Evolutionary conservation across 2,113 vertebrate species (phyloP), one percentile per base, ranked within the genome.

Genomic region (Prochilodus magdalenae): DNA sequence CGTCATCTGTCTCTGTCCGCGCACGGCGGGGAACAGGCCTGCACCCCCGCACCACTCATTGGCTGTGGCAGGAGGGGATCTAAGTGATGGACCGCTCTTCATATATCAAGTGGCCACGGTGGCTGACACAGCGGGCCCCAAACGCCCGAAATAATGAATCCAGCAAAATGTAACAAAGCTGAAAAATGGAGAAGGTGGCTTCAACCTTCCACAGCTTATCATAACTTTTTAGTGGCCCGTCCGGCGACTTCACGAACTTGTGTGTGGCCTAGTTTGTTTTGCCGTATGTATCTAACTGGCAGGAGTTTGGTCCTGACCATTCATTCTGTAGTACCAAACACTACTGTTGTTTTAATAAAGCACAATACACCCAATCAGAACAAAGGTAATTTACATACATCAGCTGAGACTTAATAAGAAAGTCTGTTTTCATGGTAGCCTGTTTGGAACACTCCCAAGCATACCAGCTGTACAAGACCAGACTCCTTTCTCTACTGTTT

Each of bases 1-100:
- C 86, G 88, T 89, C 88, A 94, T 94, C 91, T 86, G 92, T 94
- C 94, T 93, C 89, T 93, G 93, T 94, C 92, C 89, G 88, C 75
- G 27, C 86, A 80, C 90, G 89, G 90, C 89, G 84, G 90, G 91
- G 91, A 89, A 90, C 72, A 49, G 53, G 53, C 60, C 77, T 8
- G 73, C 36, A n/a, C 40, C n/a, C 49, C 90, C 87, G 87, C 89
- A 89, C 51, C 75, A 87, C 90, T 90, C 89, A 90, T 92, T 89
- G 89, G 87, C 88, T 87, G 86, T 91, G 90, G 89, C 83, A 89
- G 87, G 90, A 90, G 90, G 87, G 91, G 91, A 91, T 93, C 87
- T 91, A 90, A 90, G 91, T 93, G 93, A 93, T 91, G 91, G 91
- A 92, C 91, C 89, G 82, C 87, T 86, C 62, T 92, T 92, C 94